Evolutionary conservation across 2,797 vertebrate species (phyloP), one percentile per base, ranked within the genome.

Genomic region (Parambassis ranga): DNA sequence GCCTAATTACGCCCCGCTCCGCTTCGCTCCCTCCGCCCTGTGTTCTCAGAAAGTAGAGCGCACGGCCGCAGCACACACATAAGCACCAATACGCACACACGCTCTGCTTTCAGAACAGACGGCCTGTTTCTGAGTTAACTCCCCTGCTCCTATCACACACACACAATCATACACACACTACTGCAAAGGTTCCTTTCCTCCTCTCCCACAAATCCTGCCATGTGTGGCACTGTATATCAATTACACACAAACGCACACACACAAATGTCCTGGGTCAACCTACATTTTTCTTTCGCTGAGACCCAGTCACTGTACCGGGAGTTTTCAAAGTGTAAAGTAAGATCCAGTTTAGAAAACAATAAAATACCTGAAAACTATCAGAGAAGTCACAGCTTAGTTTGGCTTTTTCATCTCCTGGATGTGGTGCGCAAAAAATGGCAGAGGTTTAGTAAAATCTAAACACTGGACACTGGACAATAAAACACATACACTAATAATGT

Each of bases 1-100:
- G 85, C 91, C 91, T 91, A 92, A 91, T 92, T 92, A 91, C 82
- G 70, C 84, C 71, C 57, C 26, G 81, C 77, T 86, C 56, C 42
- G 69, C 84, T 87, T 80, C 71, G 37, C 85, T 88, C 86, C 81
- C 83, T 88, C 81, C 76, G 64, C 79, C 70, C 79, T 47, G 59
- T 71, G 70, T 57, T 62, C 71, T 77, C 56, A 77, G 84, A 91
- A 93, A 92, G 84, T 92, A 89, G 91, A 91, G 83, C 87, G 81
- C 74, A 65, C 2, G 22, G 43, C 73, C 42, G 19, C 36, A 28
- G 58, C 42, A 33, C 80, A 77, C 81, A 71, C 68, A 57, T 11
- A 48, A 8, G 44, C 16, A 57, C 15, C 15, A 52, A 50, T 59
- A 55, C 9, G 42, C 59, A 56, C 67, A 44, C 70, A 33, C 9